Evolutionary conservation across 2,113 vertebrate genomes (phyloP).

Genomic region (Chaenocephalus aceratus): DNA sequence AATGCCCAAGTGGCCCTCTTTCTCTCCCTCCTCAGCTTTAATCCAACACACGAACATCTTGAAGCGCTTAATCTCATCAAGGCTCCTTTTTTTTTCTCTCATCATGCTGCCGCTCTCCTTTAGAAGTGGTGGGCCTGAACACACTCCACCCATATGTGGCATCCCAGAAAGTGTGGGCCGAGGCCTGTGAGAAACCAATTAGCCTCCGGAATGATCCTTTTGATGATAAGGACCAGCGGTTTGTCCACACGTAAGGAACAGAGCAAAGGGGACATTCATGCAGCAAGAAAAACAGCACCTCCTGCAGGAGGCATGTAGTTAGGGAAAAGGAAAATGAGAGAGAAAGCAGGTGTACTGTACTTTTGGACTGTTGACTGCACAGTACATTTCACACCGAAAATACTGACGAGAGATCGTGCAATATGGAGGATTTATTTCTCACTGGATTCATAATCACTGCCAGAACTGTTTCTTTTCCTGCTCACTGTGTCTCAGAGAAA

Average conservation of each 20-base stretch:
- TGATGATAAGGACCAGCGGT: conserved; percentile 56
- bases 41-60: conserved; percentile 78
- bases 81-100: conserved; percentile 54
- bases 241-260: conserved; percentile 12
- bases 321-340: not conserved
- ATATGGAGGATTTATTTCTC: conserved; percentile 37
- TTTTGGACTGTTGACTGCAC: not conserved
- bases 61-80: conserved; percentile 83
- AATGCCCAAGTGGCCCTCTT: conserved; percentile 45
- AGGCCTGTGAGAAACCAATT: conserved; percentile 70
- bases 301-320: conserved; percentile 35
- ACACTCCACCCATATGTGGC: conserved; percentile 73
- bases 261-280: not conserved
- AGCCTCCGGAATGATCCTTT: conserved; percentile 52
- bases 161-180: conserved; percentile 62
- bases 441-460: conserved; percentile 35
- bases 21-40: conserved; percentile 50
- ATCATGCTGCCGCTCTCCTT: conserved; percentile 55
- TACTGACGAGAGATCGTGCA: not conserved
- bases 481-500: conserved; percentile 26
- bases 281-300: conserved; percentile 35
- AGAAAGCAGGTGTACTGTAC: conserved; percentile 1
- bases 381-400: conserved; percentile 51
- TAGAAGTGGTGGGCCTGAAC: conserved; percentile 73
- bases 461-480: conserved; percentile 48